Conservation (phyloP, 23 tunicate species). For the Clavelina lepadiformis region DNA sequence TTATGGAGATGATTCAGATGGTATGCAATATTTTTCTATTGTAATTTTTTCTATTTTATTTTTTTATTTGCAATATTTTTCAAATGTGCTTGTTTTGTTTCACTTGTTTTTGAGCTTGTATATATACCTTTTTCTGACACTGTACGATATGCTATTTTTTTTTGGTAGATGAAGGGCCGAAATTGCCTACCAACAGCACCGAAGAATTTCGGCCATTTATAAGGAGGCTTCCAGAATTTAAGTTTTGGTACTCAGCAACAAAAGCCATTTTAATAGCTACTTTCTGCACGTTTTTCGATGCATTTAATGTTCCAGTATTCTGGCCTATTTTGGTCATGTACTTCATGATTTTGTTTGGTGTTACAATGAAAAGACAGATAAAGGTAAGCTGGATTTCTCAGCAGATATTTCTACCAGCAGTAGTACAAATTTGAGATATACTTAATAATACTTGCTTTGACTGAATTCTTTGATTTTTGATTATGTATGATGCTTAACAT, state of each 20-base stretch:
- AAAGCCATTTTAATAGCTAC: slow-evolving; percentile 71
- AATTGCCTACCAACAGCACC: slow-evolving; percentile 67
- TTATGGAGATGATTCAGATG: slow-evolving; percentile 92
- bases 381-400: slow-evolving; percentile 58
- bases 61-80: background rate
- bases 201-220: slow-evolving; percentile 96
- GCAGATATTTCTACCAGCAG: background rate
- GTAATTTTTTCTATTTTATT: background rate
- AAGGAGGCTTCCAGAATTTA: slow-evolving; percentile 89
- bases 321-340: slow-evolving; percentile 99
- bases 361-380: slow-evolving; percentile 97
- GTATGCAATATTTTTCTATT: slow-evolving; percentile 22
- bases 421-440: background rate
- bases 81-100: background rate
- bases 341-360: slow-evolving; percentile 83
- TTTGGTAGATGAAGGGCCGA: slow-evolving; percentile 81
- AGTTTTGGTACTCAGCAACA: slow-evolving; percentile 83
- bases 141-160: no score
- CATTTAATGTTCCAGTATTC: slow-evolving; percentile 96
- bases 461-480: no score
- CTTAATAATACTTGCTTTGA: no score
- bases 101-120: no score
- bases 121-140: no score
- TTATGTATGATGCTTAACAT: no score
- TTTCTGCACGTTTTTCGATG: slow-evolving; percentile 72